Percentiles rank a stretch among this genome's conserved stretches.
Evolutionary conservation across 1,140 invertebrate genomes (phyloP).

Genomic region (Diachasma alloeum): DNA sequence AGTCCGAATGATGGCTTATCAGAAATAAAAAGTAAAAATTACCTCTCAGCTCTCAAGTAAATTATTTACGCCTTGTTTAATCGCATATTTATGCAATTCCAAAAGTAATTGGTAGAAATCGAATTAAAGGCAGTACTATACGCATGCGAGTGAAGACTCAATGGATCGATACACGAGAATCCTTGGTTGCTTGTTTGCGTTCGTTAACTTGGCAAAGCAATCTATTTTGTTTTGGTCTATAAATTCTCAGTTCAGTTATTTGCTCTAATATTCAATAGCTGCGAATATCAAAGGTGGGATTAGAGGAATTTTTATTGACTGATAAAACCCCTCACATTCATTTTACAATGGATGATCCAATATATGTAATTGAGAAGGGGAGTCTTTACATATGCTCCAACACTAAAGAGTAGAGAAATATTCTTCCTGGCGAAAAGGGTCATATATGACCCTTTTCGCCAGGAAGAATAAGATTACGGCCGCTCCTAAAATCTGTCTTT

Average conservation of each 20-base stretch:
- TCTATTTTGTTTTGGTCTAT: background rate
- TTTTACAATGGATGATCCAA: too few species aligned
- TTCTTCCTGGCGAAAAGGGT: conserved; percentile 18
- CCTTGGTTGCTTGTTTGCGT: background rate
- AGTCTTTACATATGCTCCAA: background rate
- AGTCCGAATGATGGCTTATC: background rate
- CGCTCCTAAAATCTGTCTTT: conserved; percentile 30
- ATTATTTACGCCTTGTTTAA: too few species aligned
- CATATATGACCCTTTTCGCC: too few species aligned
- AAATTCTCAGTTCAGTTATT: background rate
- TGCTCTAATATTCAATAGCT: background rate
- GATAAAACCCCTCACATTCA: background rate
- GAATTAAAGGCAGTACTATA: too few species aligned
- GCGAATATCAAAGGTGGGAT: background rate
- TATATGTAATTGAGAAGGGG: background rate
- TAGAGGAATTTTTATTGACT: conserved; percentile 18
- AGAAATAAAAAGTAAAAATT: too few species aligned
- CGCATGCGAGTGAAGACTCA: too few species aligned
- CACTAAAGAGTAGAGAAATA: background rate
- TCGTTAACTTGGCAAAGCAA: background rate
- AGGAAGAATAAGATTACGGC: background rate
- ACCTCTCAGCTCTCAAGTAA: too few species aligned
- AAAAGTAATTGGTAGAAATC: too few species aligned
- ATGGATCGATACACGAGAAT: too few species aligned
- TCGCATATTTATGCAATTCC: too few species aligned